Conservation (phyloP, 2,113 vertebrate genomes). For the Mesembrinibis cayennensis region DNA sequence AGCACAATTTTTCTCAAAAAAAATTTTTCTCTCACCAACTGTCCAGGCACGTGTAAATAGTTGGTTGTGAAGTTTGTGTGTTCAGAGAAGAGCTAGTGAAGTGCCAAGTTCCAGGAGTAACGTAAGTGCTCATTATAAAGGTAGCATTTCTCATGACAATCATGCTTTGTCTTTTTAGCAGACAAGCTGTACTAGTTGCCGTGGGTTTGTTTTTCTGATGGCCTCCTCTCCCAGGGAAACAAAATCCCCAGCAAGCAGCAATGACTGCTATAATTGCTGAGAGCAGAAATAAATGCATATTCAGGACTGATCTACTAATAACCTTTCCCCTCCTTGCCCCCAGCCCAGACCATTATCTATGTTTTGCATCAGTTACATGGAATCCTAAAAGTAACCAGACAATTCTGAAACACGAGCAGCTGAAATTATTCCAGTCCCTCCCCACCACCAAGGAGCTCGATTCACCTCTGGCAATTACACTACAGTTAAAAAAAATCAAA, state of each 20-base stretch:
- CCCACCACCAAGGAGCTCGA: not conserved
- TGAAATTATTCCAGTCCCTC: not conserved
- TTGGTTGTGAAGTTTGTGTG: not conserved
- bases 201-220: not conserved
- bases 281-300: not conserved
- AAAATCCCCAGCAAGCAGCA: not conserved
- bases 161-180: not conserved
- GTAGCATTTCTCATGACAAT: not conserved
- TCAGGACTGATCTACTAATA: not conserved
- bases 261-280: not conserved
- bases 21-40: not conserved
- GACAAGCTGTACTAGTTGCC: not conserved
- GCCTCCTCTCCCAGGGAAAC: slow-evolving; percentile 6
- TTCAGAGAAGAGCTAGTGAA: not conserved
- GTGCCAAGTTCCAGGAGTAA: not conserved
- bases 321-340: not conserved
- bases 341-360: not conserved
- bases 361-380: not conserved
- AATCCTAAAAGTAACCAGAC: not conserved
- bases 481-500: not conserved
- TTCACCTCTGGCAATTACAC: not conserved
- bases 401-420: not conserved
- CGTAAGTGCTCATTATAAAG: not conserved
- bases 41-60: not conserved
- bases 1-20: not conserved